Base-by-base conservation (phyloP, 2,797 vertebrate species). In the Chrysocyon brachyurus region DNA sequence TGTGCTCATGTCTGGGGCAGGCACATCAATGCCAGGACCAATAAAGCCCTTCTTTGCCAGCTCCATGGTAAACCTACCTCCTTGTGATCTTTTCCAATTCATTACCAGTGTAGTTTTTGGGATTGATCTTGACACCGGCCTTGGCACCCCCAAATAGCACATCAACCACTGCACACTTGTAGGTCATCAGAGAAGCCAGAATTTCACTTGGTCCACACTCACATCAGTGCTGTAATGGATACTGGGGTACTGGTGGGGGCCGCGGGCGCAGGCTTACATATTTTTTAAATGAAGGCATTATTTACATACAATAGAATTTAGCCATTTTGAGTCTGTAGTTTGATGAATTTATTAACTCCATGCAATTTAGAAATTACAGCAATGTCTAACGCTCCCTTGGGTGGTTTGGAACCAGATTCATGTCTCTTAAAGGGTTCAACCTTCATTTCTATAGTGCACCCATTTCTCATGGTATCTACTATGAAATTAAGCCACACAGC, bases 51-150 rank as follows among this genome's bases (percentile, higher is more conserved):
- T 99, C 99, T 99, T 99, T 97, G 99, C 99, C 90, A 99, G 98
- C 98, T 99, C 99, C 97, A 99, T 99, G 66, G 99, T 99, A 98
- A 99, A 99, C 93, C 99, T 99, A 99, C 93, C 99, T 99, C 98
- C 99, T 99, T 81, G 99, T 99, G 98, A 99, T 99, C 99, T 99
- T 99, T 98, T 99, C 99, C 98, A 99, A 98, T 98, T 99, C 99
- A 96, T 99, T 99, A 98, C 99, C 99, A 88, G 99, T 99, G 98
- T 99, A 99, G 98, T 99, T 99, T 98, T 95, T 99, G 97, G 99
- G 97, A 98, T 99, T 99, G 99, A 99, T 99, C 99, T 99, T 99
- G 96, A 99, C 99, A 99, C 99, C 99, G 97, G 99, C 99, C 99
- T 99, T 99, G 98, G 99, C 99, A 98, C 99, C 99, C 19, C 99